Conservation (phyloP, 2,113 vertebrate species). For the Dicaeum eximium region DNA sequence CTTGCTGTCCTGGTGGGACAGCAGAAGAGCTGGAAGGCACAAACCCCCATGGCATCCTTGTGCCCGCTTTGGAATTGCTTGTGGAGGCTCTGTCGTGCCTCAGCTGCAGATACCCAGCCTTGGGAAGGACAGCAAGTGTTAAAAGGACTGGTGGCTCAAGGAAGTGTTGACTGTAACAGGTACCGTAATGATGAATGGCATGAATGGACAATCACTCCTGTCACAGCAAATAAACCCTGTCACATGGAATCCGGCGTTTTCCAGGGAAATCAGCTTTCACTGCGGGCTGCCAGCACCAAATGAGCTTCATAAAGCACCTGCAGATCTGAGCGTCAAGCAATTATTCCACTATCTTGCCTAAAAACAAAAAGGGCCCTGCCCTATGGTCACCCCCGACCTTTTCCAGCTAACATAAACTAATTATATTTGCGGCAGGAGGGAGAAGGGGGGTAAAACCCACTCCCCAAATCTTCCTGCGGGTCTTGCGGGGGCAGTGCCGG, state of each 20-base stretch:
- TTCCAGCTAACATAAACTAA: constrained; percentile 97
- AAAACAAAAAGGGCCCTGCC: constrained; percentile 84
- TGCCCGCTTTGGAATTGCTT: too few relatives aligned
- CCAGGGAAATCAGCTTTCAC: constrained; percentile 74
- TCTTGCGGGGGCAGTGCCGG: constrained; percentile 70
- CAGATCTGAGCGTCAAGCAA: constrained; percentile 81
- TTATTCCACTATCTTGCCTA: constrained; percentile 91
- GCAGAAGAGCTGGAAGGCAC: background rate
- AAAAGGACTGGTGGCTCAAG: background rate
- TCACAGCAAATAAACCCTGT: constrained; percentile 84
- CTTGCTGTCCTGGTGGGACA: background rate
- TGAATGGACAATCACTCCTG: constrained; percentile 74
- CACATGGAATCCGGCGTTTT: constrained; percentile 74
- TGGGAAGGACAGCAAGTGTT: background rate
- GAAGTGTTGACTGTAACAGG: constrained; percentile 62
- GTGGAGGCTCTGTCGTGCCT: rapidly evolving
- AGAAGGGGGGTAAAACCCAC: background rate
- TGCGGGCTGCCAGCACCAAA: constrained; percentile 81
- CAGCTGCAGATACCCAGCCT: background rate
- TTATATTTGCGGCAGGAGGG: constrained; percentile 79
- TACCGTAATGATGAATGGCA: constrained; percentile 57
- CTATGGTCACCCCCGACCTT: constrained; percentile 87
- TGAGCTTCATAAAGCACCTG: constrained; percentile 89
- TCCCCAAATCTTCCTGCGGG: background rate
- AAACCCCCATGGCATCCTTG: rapidly evolving